A percentile compares a stretch with the other conserved stretches of the same genome.
phyloP scores from a whole-genome alignment of 1,140 invertebrate genomes.

The Bombyx mandarina region DNA sequence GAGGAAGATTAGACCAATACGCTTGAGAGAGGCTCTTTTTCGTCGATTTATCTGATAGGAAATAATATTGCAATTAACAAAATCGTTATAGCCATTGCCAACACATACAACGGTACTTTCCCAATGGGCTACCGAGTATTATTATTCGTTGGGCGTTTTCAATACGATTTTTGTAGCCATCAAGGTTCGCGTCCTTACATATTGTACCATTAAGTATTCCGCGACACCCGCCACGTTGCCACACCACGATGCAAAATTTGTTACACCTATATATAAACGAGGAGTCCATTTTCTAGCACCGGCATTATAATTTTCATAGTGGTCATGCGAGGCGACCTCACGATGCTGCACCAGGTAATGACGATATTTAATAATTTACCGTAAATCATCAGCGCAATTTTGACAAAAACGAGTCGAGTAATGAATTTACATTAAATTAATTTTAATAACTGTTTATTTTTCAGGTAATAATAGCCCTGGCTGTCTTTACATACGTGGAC shows the following conservation, averaged over 20 bases:
- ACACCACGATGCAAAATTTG: conserved; percentile 66
- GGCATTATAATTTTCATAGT: conserved; percentile 55
- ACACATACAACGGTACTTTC: conserved; percentile 34
- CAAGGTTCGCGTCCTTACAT: conserved; percentile 63
- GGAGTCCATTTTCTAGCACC: conserved; percentile 47
- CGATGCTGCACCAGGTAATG: conserved; percentile 50
- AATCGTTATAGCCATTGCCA: not conserved
- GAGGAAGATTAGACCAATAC: no score
- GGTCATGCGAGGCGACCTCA: conserved; percentile 32
- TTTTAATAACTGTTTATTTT: no score
- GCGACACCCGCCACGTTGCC: conserved; percentile 52
- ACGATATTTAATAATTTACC: not conserved
- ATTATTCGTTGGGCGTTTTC: conserved; percentile 62
- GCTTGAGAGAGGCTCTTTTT: no score
- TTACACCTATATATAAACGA: conserved; percentile 68
- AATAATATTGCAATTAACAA: not conserved
- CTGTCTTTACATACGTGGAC: conserved; percentile 8
- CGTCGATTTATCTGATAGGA: not conserved
- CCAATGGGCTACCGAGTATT: conserved; percentile 47
- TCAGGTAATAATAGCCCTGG: no score
- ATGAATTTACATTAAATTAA: no score
- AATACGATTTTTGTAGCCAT: conserved; percentile 66
- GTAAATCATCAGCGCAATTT: no score
- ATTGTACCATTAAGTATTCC: conserved; percentile 66
- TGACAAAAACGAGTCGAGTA: no score